A percentile compares a stretch with the other conserved stretches of the same genome.
Conservation (phyloP, 2,888 invertebrate genomes). For the Tridacna crocea region DNA sequence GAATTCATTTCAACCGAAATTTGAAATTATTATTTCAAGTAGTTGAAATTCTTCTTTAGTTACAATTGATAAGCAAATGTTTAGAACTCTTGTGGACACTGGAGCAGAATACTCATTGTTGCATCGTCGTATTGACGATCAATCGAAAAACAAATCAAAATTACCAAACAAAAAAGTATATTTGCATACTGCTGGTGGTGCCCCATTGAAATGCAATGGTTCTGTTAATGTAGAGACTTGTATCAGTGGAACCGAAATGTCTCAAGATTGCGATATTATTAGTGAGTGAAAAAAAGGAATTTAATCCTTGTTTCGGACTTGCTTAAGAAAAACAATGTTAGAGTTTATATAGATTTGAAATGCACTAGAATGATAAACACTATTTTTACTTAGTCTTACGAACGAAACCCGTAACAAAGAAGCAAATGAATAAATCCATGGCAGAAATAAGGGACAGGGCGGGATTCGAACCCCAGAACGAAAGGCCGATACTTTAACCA, state of each 20-base stretch:
- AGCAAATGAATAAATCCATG: too few relatives aligned
- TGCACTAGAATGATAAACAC: conserved; percentile 20
- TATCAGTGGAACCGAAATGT: conserved; percentile 31
- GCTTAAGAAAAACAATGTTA: conserved; percentile 24
- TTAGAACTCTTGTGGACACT: too few relatives aligned
- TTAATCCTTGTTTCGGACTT: conserved; percentile 35
- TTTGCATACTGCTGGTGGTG: conserved; percentile 29
- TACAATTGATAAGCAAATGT: conserved; percentile 21
- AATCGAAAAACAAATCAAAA: conserved; percentile 30
- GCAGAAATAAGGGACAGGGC: too few relatives aligned
- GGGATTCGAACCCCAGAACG: too few relatives aligned
- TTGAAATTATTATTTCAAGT: conserved; percentile 16
- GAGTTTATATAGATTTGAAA: conserved; percentile 40
- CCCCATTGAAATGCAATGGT: conserved; percentile 20
- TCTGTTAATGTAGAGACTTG: conserved; percentile 20
- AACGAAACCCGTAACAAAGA: too few relatives aligned
- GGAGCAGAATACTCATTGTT: conserved; percentile 25
- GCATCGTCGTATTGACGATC: conserved; percentile 32
- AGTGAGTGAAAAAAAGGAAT: conserved; percentile 37
- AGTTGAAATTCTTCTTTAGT: conserved; percentile 37
- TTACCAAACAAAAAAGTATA: conserved; percentile 21
- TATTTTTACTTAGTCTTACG: too few relatives aligned
- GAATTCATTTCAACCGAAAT: conserved; percentile 8
- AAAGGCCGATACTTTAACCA: too few relatives aligned
- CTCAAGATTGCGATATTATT: conserved; percentile 32